Base-by-base conservation (phyloP, 2,888 invertebrate genomes). In the Barypeithes pellucidus region DNA sequence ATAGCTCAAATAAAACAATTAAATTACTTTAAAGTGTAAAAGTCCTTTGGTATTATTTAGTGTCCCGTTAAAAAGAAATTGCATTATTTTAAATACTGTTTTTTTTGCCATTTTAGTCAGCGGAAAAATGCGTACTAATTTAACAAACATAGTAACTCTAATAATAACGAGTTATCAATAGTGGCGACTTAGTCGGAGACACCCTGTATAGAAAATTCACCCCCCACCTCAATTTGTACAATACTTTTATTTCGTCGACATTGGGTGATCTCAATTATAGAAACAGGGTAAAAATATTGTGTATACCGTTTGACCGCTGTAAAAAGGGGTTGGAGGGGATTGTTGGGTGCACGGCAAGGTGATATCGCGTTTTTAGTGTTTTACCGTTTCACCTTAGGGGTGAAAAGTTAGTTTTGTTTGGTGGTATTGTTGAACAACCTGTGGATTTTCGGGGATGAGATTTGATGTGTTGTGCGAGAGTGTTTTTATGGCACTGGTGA, bases 291-390 rank as follows among this genome's bases (percentile, higher is more conserved):
- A 72, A 75, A 73, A 61, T 63, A 60, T 62, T 63, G 52, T 74
- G 45, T 66, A 65, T 63, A 67, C 68, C 67, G 67, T 75, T 47
- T 67, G 67, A 67, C 62, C 66, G 73, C 63, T 65, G 50, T 57
- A 39, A 22, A 43, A 36, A 36, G 75, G 72, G 67, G 71, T 39
- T 61, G 75, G 68, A 47, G 69, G 75, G 72, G 72, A 65, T 65
- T 45, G 63, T 50, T 16, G 24, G 36, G 43, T 67, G 29, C 29
- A 67, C 59, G 50, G 75, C 54, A 63, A 66, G 60, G 65, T 68
- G 75, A 75, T 75, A 66, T 57, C 41, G 65, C 52, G 29, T 75
- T 71, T 75, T 75, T 65, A 75, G 63, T 75, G 67, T 71, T 71
- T 71, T 74, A 66, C 66, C 61, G 66, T 65, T 72, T 75, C 59